Evolutionary conservation across 2,888 invertebrate species (phyloP), one percentile per base, ranked within the genome.

Genomic region (Ectemnius continuus): DNA sequence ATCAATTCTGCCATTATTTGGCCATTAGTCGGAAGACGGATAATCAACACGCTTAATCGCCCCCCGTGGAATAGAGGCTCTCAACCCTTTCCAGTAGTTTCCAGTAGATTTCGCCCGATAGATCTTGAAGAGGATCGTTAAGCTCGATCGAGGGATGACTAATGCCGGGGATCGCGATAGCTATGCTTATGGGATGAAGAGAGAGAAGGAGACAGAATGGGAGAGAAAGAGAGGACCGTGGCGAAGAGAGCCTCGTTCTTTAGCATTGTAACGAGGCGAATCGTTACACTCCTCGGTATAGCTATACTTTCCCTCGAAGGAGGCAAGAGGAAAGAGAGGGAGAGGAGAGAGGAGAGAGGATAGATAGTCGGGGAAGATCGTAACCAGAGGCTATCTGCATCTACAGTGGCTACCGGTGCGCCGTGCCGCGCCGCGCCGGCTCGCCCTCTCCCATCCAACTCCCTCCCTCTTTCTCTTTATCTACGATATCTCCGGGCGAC

Each of bases 381-480:
- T 78, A 82, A 73, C 78, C 79, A 62, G 74, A 69, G 80, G 81
- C 75, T 86, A 85, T 84, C 85, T 82, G 76, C 77, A 84, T 86
- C 86, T 83, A 75, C 76, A 70, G 63, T 76, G 65, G 84, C 84
- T 86, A 86, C 85, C 63, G 81, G 75, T 68, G 57, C 23, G 23
- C 23, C 23, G 23, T n/a, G n/a, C n/a, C n/a, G n/a, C n/a, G n/a
- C n/a, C n/a, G 57, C 23, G 23, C 23, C 23, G 23, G 3, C 70
- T n/a, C 20, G 66, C 73, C 69, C 78, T 76, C 82, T 80, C 81
- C 69, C 79, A 73, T 73, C 70, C 69, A 75, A 70, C 61, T 70
- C 70, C n/a, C n/a, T n/a, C n/a, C n/a, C 52, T 57, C 73, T 70
- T 76, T 61, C 36, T 58, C 64, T 74, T 81, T 71, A 81, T 83